Percentiles rank a stretch among this genome's conserved stretches.
Evolutionary conservation across 2,888 invertebrate species (phyloP).

Genomic region (Lasioglossum vierecki): DNA sequence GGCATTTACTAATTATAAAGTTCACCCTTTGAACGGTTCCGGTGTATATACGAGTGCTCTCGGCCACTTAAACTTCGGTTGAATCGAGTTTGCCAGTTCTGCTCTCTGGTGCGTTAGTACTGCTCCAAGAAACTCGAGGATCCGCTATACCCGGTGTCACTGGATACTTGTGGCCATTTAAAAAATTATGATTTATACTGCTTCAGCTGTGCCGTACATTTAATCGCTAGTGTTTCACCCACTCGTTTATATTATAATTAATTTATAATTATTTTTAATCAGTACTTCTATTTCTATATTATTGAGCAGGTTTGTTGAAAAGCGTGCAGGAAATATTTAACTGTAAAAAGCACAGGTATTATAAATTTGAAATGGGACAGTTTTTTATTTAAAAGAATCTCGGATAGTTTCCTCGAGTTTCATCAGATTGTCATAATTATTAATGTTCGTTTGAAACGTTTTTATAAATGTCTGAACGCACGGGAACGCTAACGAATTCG

Average conservation of each 20-base stretch:
- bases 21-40: slow-evolving; percentile 38
- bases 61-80: slow-evolving; percentile 4
- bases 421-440: too few relatives aligned
- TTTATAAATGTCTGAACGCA: too few relatives aligned
- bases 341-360: too few relatives aligned
- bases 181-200: not conserved
- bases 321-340: too few relatives aligned
- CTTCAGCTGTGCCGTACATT: not conserved
- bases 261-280: not conserved
- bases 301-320: too few relatives aligned
- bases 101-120: not conserved
- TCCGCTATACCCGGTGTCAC: not conserved
- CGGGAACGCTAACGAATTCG: not conserved
- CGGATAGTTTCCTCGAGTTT: too few relatives aligned
- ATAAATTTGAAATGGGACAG: too few relatives aligned
- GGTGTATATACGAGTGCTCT: slow-evolving; percentile 5
- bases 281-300: too few relatives aligned
- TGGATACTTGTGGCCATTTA: not conserved
- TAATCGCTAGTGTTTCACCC: not conserved
- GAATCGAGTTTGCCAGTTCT: slow-evolving; percentile 9
- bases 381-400: too few relatives aligned
- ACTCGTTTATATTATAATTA: too few relatives aligned
- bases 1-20: slow-evolving; percentile 66
- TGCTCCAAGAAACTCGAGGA: not conserved
- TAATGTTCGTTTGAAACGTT: not conserved